Evolutionary conservation across 2,888 invertebrate genomes (phyloP).

Genomic region (Eilema sororculum): DNA sequence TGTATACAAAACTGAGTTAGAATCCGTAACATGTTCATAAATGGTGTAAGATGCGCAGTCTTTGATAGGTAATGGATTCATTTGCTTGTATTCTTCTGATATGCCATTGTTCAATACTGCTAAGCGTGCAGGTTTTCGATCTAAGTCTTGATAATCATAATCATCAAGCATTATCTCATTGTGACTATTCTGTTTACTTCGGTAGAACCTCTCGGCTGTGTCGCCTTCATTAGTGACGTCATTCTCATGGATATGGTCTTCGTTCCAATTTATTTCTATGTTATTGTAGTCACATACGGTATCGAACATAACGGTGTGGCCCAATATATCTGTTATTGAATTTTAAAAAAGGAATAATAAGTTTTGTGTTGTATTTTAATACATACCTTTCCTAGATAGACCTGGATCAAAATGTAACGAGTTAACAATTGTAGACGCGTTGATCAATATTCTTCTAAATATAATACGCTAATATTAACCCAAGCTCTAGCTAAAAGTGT

Average conservation of each 20-base stretch:
- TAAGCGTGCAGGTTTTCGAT: slow-evolving; percentile 18
- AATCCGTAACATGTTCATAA: slow-evolving; percentile 15
- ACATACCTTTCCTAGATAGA: slow-evolving; percentile 72
- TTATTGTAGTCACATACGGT: slow-evolving; percentile 28
- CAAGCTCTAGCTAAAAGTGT: background rate
- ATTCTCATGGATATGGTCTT: slow-evolving; percentile 22
- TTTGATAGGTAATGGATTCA: slow-evolving; percentile 22
- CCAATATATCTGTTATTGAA: slow-evolving; percentile 41
- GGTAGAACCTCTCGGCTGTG: slow-evolving; percentile 15
- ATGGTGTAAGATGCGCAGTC: slow-evolving; percentile 37
- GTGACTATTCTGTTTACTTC: slow-evolving; percentile 9
- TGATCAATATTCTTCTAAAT: no score
- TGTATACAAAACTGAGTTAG: slow-evolving; percentile 25
- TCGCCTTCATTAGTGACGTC: slow-evolving; percentile 18
- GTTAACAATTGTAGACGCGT: background rate
- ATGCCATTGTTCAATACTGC: slow-evolving; percentile 19
- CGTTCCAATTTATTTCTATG: slow-evolving; percentile 7
- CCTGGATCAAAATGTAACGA: slow-evolving; percentile 61
- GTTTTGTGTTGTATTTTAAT: slow-evolving; percentile 21
- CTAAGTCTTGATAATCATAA: slow-evolving; percentile 25
- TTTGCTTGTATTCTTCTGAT: slow-evolving; percentile 26
- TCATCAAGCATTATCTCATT: slow-evolving; percentile 7
- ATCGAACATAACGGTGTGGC: slow-evolving; percentile 24
- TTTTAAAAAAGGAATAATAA: slow-evolving; percentile 8
- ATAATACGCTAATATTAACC: no score